Evolutionary conservation across 2,888 invertebrate species (phyloP).

Genomic region (Nebria salina): DNA sequence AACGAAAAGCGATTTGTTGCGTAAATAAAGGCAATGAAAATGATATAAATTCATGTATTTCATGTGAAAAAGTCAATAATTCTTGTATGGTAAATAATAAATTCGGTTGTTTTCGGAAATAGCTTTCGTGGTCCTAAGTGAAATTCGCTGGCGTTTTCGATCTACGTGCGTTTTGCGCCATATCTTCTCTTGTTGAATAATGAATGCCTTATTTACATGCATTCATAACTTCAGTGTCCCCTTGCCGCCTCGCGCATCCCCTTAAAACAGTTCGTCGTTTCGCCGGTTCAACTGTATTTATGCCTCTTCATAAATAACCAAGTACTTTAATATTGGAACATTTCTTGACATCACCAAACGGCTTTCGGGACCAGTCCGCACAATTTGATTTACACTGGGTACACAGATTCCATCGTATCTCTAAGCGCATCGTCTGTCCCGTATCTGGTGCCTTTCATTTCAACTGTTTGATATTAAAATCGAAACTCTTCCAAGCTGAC

Average conservation of each 20-base stretch:
- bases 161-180: constrained; percentile 30
- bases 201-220: constrained; percentile 46
- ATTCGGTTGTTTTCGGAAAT: background rate
- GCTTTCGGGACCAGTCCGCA: constrained; percentile 13
- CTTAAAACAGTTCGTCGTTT: constrained; percentile 48
- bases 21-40: background rate
- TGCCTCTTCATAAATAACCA: constrained; percentile 55
- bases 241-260: background rate
- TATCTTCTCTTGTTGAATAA: constrained; percentile 45
- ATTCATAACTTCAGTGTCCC: constrained; percentile 39
- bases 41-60: background rate
- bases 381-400: constrained; percentile 39
- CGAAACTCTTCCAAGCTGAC: no score
- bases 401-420: constrained; percentile 26
- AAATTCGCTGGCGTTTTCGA: background rate
- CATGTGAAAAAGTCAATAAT: background rate
- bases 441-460: background rate
- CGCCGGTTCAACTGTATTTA: constrained; percentile 54
- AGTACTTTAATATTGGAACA: constrained; percentile 55
- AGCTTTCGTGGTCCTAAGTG: background rate
- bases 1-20: background rate
- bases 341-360: constrained; percentile 37
- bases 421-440: background rate
- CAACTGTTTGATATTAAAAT: background rate
- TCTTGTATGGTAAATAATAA: constrained; percentile 8